Evolutionary conservation across 2,113 vertebrate genomes (phyloP).

Genomic region (Rhabdomys dilectus): DNA sequence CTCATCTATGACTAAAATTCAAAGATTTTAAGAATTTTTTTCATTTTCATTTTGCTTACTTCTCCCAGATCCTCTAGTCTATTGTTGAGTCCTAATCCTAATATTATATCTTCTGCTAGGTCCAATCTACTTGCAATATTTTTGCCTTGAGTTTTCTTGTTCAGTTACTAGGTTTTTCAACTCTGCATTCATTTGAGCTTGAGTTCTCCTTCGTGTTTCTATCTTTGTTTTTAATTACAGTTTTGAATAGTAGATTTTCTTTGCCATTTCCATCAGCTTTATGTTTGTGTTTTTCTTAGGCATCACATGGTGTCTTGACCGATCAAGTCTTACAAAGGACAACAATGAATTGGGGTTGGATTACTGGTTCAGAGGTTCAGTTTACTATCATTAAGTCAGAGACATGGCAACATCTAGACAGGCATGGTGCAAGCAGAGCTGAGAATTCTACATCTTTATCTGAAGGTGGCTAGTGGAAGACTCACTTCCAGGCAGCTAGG

Average conservation of each 20-base stretch:
- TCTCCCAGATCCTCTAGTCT: background rate
- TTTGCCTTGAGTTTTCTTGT: background rate
- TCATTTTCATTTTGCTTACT: background rate
- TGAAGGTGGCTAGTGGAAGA: no score
- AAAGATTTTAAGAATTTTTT: background rate
- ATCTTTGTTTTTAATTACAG: background rate
- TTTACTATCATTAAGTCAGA: no score
- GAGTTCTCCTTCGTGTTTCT: background rate
- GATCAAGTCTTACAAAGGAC: no score
- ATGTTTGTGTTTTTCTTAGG: background rate
- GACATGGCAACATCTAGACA: no score
- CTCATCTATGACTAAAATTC: background rate
- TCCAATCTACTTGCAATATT: background rate
- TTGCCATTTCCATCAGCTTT: background rate
- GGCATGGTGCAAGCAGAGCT: no score
- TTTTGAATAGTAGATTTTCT: background rate
- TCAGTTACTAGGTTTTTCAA: background rate
- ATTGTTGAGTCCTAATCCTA: background rate
- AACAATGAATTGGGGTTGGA: no score
- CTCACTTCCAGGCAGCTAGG: no score
- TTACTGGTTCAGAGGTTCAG: no score
- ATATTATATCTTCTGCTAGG: background rate
- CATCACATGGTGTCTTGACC: background rate
- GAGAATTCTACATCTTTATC: no score
- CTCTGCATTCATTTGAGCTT: background rate